A percentile compares a stretch with the other conserved stretches of the same genome.
phyloP scores from a whole-genome alignment of 1,140 invertebrate species.

The Anastrepha obliqua region DNA sequence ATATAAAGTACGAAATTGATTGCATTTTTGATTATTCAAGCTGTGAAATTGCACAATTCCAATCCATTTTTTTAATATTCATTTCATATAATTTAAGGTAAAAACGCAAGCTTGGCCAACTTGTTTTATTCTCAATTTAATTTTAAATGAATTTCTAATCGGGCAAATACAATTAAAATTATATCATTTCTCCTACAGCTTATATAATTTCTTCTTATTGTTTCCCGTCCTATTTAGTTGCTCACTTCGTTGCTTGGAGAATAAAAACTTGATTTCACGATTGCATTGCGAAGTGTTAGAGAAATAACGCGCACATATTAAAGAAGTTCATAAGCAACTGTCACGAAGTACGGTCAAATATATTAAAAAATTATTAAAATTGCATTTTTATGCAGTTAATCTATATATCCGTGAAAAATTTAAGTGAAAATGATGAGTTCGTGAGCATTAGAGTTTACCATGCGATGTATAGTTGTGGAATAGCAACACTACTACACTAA shows the following conservation, averaged over 20 bases:
- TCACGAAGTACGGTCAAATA: not conserved
- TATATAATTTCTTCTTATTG: constrained; percentile 9
- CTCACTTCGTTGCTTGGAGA: not conserved
- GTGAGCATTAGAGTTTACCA: not conserved
- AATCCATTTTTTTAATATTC: not conserved
- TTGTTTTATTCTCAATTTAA: not conserved
- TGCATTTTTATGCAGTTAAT: not conserved
- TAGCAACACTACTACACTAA: no score
- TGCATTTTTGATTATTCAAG: not conserved
- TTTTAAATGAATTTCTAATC: not conserved
- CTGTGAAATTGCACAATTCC: not conserved
- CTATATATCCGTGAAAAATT: not conserved
- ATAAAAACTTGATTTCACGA: not conserved
- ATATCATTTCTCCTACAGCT: not conserved
- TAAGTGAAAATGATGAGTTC: not conserved
- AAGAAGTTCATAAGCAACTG: not conserved
- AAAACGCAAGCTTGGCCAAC: not conserved
- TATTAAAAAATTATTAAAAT: not conserved
- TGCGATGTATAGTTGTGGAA: not conserved
- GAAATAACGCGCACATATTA: not conserved
- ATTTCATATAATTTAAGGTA: not conserved
- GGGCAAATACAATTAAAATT: not conserved
- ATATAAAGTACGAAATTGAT: not conserved
- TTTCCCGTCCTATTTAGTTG: constrained; percentile 12
- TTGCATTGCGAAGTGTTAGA: not conserved